These are phyloP conservation scores for Yponomeuta plumbellus DNA, from an alignment of 2,888 invertebrate genomes.

Conservation along the genomic window DNA sequence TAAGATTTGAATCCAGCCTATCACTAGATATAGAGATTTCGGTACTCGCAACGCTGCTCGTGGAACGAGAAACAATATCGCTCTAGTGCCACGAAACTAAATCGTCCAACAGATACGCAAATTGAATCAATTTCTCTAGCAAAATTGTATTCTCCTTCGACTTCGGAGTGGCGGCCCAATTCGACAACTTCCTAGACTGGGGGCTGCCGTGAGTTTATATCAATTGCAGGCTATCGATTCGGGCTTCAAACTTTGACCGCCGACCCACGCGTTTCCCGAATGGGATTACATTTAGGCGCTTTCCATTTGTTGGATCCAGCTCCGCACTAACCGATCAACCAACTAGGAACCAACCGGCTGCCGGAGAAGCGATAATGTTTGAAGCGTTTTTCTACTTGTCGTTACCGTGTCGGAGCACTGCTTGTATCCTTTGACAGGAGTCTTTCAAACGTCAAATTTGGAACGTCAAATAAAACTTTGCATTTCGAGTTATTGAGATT, in stretches of 20 bases:
- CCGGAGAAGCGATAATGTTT: no score
- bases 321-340: no score
- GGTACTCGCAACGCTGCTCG: not conserved
- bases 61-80: constrained; percentile 9
- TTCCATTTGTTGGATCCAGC: no score
- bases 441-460: no score
- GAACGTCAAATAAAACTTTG: no score
- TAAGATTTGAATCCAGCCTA: no score
- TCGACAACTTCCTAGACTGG: not conserved
- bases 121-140: constrained; percentile 62
- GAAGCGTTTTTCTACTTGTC: no score
- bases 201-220: not conserved
- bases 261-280: not conserved
- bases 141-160: constrained; percentile 46
- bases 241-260: not conserved
- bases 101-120: constrained; percentile 54
- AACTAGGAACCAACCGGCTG: no score
- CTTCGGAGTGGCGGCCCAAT: constrained; percentile 18
- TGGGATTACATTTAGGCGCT: no score
- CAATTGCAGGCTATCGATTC: not conserved
- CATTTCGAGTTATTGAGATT: no score
- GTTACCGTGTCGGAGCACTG: no score
- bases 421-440: no score
- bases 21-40: not conserved
- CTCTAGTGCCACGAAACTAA: constrained; percentile 29